Evolutionary conservation across 2,797 vertebrate genomes (phyloP), one percentile per base, ranked within the genome.

Genomic region (Gorsachius magnificus): DNA sequence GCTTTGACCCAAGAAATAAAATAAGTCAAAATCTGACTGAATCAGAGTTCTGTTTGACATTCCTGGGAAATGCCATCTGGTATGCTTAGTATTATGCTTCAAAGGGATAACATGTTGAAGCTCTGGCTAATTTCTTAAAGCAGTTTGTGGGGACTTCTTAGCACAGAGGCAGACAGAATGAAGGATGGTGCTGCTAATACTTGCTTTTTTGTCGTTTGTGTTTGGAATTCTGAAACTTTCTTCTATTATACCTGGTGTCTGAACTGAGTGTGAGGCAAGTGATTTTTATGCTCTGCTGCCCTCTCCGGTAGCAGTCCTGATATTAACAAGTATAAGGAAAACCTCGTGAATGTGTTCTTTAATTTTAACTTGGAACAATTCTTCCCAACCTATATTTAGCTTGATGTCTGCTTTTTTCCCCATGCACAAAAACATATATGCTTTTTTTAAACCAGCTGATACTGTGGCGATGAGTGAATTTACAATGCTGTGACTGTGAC

Each of bases 1-100:
- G 50, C 72, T 85, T 91, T 65, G 65, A 90, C 69, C 13, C n/a
- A 78, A 92, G 50, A 75, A 85, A 74, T 69, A 69, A 87, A 96
- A 54, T 11, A 46, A 83, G 48, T 60, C 24, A 60, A 79, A 87
- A 50, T 70, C 60, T 10, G 70, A 11, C 56, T 57, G 78, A 83
- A 71, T 78, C 38, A 2, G 29, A 63, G 63, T 65, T 50, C 11
- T 68, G 17, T 50, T 82, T 64, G 72, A 45, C 33, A 7, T 75
- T 93, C 14, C 72, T 86, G 70, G n/a, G n/a, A 93, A 89, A 66
- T 76, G 28, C 71, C 46, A 56, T 84, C 66, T 57, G 35, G 9
- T 65, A 36, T 1, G 2, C 46, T 60, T 66, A 66, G 36, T 61
- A n/a, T 58, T 61, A n/a, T 50, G 56, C 36, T 83, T 15, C 45